Percentiles rank a stretch among this genome's conserved stretches.
phyloP scores from a whole-genome alignment of 2,113 vertebrate genomes.

The Macaca mulatta region DNA sequence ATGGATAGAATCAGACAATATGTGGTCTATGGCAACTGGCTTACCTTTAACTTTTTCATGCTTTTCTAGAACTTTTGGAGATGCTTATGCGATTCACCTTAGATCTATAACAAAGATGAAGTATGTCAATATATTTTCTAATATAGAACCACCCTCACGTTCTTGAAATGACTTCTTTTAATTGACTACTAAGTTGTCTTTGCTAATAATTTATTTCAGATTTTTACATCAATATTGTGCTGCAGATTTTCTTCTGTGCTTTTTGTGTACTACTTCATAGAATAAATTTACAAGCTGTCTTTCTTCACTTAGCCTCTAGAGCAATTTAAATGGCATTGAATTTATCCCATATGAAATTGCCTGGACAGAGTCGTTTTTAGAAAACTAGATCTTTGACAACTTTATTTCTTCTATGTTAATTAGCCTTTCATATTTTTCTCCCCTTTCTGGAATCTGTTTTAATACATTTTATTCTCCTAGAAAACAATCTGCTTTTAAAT shows the following conservation, averaged over 20 bases:
- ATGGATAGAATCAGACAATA: neutral
- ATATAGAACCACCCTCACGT: neutral
- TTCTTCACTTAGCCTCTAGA: neutral
- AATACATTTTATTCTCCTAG: neutral
- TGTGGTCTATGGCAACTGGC: neutral
- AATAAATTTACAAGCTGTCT: neutral
- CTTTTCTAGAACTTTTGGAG: no score
- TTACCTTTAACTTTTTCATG: no score
- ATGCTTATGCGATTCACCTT: no score
- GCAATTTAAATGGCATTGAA: neutral
- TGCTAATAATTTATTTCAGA: neutral
- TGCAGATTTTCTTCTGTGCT: neutral
- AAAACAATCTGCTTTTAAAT: neutral
- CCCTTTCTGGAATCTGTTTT: neutral
- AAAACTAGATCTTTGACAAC: neutral
- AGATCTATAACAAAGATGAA: no score
- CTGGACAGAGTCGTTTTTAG: neutral
- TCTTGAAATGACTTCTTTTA: neutral
- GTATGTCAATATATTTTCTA: no score
- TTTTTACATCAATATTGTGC: neutral
- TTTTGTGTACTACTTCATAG: neutral
- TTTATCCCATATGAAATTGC: neutral
- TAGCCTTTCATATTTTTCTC: neutral
- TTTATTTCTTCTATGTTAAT: slow-evolving; percentile 1
- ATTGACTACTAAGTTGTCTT: neutral